phyloP scores from a whole-genome alignment of 2,888 invertebrate genomes.

The Drepana falcataria region DNA sequence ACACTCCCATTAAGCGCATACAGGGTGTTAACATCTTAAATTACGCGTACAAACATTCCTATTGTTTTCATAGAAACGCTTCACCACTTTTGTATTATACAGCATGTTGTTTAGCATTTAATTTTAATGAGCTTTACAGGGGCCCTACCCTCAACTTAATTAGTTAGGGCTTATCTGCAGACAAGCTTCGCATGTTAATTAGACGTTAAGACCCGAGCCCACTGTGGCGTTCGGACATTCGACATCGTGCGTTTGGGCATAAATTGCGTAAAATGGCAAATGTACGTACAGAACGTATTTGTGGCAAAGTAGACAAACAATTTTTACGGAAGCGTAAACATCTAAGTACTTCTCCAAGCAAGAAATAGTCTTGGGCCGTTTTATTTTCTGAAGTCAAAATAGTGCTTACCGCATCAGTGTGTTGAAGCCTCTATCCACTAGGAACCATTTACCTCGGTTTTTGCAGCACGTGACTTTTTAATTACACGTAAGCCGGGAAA shows the following conservation, averaged over 20 bases:
- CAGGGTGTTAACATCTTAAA: constrained; percentile 16
- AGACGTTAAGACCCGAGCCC: constrained; percentile 2
- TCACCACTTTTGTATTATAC: constrained; percentile 14
- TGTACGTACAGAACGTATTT: too few relatives aligned
- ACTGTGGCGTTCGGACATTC: not conserved
- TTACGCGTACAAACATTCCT: constrained; percentile 3
- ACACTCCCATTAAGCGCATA: not conserved
- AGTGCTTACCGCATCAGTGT: not conserved
- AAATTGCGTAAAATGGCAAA: too few relatives aligned
- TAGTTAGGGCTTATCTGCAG: constrained; percentile 44
- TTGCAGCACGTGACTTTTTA: constrained; percentile 1
- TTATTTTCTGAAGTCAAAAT: too few relatives aligned
- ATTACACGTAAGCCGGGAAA: not conserved
- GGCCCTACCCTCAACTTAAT: constrained; percentile 47
- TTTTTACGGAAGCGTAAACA: not conserved
- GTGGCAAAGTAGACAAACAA: not conserved
- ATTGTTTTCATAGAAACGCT: constrained; percentile 6
- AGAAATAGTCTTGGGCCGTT: too few relatives aligned
- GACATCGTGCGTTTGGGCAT: not conserved
- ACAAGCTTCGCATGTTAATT: constrained; percentile 30
- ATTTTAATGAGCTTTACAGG: constrained; percentile 53
- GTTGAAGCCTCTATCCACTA: not conserved
- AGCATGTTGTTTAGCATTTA: constrained; percentile 33
- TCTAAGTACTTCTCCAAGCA: not conserved
- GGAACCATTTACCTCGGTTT: constrained; percentile 1